These are phyloP conservation scores for Leptinotarsa texana DNA, from an alignment of 1,140 invertebrate genomes.

Conservation along the genomic window DNA sequence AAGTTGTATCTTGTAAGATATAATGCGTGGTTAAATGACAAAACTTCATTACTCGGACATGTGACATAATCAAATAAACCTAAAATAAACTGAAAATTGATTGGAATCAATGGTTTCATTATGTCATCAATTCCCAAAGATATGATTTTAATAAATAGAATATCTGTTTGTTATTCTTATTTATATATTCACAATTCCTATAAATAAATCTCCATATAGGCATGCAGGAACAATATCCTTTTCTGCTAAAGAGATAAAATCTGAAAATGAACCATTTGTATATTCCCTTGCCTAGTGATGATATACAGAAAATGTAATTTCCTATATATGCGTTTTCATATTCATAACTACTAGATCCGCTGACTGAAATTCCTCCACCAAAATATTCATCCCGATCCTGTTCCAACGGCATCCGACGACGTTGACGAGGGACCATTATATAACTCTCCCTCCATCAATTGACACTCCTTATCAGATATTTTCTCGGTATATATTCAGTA, in stretches of 20 bases:
- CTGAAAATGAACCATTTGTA: neutral
- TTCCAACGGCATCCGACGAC: conserved; percentile 3
- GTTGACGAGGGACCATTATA: conserved; percentile 5
- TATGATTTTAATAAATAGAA: too few species aligned
- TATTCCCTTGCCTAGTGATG: neutral
- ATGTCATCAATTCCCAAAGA: too few species aligned
- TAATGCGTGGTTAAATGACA: too few species aligned
- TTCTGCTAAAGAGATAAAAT: neutral
- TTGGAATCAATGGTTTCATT: too few species aligned
- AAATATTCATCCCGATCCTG: conserved; percentile 5
- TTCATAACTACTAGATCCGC: neutral
- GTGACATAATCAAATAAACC: too few species aligned
- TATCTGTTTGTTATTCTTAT: too few species aligned
- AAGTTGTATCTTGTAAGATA: too few species aligned
- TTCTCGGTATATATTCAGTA: conserved; percentile 3
- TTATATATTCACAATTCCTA: too few species aligned
- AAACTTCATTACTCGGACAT: too few species aligned
- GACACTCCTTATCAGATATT: conserved; percentile 8
- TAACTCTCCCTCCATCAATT: neutral
- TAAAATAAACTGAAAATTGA: too few species aligned
- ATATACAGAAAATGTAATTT: neutral
- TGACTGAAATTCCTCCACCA: neutral
- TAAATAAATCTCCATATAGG: too few species aligned
- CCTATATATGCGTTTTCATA: conserved; percentile 8
- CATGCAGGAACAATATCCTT: neutral